phyloP scores from a whole-genome alignment of 2,797 vertebrate genomes.

The Aphelocoma californica region DNA sequence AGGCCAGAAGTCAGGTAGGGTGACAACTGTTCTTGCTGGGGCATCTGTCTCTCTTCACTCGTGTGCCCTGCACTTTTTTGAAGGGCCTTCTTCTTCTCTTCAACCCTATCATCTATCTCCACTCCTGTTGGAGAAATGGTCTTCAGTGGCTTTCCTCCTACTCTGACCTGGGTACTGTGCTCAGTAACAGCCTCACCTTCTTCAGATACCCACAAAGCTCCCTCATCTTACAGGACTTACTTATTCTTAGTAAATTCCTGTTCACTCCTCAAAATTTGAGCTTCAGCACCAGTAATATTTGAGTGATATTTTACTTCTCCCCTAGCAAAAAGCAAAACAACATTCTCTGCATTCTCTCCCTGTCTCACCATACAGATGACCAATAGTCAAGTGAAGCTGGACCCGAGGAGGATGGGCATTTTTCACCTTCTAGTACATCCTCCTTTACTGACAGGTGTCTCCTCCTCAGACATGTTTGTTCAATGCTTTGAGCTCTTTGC shows the following conservation, averaged over 20 bases:
- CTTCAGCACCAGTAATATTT: not conserved
- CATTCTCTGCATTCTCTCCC: not conserved
- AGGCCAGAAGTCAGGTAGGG: not conserved
- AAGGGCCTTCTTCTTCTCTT: not conserved
- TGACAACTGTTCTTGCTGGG: not conserved
- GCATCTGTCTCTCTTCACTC: not conserved
- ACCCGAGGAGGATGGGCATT: not conserved
- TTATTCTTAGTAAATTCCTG: not conserved
- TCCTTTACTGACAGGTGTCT: not conserved
- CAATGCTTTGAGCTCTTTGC: not conserved
- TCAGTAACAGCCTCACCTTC: not conserved
- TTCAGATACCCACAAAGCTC: not conserved
- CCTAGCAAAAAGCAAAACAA: not conserved
- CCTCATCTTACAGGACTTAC: not conserved
- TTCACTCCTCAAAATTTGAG: not conserved
- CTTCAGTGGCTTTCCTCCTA: not conserved
- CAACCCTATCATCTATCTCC: not conserved
- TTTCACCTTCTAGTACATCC: not conserved
- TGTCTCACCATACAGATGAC: not conserved
- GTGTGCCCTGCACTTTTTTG: not conserved
- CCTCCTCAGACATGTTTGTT: not conserved
- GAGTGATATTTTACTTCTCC: not conserved
- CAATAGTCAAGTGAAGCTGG: not conserved
- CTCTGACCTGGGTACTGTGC: not conserved
- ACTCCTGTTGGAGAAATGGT: not conserved